A percentile compares a stretch with the other conserved stretches of the same genome.
Conservation (phyloP, 2,797 vertebrate species). For the Brachyrhaphis roseni region DNA sequence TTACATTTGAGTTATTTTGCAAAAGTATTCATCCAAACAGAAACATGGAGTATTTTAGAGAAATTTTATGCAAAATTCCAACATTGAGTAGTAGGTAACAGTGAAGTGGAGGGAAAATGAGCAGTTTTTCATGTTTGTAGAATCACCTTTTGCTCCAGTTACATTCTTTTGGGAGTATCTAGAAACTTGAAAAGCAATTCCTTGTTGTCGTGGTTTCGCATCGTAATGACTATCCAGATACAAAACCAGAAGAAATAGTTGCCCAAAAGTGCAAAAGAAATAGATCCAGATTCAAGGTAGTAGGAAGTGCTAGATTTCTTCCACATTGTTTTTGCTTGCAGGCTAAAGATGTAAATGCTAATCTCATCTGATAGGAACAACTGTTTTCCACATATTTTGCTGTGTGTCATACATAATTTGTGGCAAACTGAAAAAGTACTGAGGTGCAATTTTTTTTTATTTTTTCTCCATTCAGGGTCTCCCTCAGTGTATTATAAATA, state of each 20-base stretch:
- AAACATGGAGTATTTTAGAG: background rate
- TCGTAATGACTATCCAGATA: background rate
- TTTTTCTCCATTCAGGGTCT: too few relatives aligned
- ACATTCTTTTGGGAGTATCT: background rate
- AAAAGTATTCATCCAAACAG: background rate
- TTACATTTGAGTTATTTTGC: background rate
- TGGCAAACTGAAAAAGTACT: background rate
- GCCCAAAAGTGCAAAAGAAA: background rate
- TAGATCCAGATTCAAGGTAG: background rate
- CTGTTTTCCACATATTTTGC: background rate
- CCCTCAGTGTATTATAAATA: too few relatives aligned
- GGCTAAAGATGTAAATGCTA: background rate
- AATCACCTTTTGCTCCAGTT: background rate
- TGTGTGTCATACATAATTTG: background rate
- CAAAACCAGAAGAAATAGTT: background rate
- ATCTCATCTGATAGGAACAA: background rate
- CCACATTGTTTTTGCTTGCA: background rate
- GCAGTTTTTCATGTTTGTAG: background rate
- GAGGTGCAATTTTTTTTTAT: too few relatives aligned
- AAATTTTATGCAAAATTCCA: background rate
- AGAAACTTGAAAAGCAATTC: background rate
- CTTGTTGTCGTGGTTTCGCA: background rate
- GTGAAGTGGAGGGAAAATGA: background rate
- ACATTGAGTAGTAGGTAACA: background rate
- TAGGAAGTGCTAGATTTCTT: background rate